Evolutionary conservation across 2,888 invertebrate species (phyloP).

Genomic region (Athripsodes cinereus): DNA sequence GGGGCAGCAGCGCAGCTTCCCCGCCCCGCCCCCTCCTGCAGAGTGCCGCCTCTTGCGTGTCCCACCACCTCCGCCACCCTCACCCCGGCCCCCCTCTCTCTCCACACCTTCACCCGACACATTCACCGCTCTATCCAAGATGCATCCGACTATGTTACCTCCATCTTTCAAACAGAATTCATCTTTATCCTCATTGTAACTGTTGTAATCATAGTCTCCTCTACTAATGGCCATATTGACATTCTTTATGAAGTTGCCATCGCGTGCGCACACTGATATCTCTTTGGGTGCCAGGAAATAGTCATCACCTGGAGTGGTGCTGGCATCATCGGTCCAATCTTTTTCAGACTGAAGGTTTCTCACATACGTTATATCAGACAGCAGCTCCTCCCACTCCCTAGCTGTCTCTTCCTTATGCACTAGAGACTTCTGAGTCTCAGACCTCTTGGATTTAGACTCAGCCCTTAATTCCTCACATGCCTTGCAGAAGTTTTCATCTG

Average conservation of each 20-base stretch:
- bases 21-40: constrained; percentile 40
- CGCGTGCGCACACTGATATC: constrained; percentile 30
- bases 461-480: constrained; percentile 31
- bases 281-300: constrained; percentile 27
- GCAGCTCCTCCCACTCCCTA: constrained; percentile 57
- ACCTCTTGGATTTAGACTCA: constrained; percentile 28
- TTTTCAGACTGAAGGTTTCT: constrained; percentile 45
- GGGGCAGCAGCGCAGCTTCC: constrained; percentile 29
- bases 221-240: constrained; percentile 11
- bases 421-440: constrained; percentile 29
- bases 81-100: constrained; percentile 24
- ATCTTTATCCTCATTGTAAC: not conserved
- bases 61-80: constrained; percentile 34
- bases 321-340: constrained; percentile 30
- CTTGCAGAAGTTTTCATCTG: constrained; percentile 37
- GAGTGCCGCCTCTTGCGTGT: constrained; percentile 57
- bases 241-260: constrained; percentile 24
- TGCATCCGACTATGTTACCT: constrained; percentile 18
- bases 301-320: constrained; percentile 22
- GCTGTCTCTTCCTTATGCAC: constrained; percentile 42
- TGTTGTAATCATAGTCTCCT: not conserved
- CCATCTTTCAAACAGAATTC: not conserved
- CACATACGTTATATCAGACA: constrained; percentile 53
- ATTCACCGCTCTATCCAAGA: constrained; percentile 21
- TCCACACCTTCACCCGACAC: constrained; percentile 14